Evolutionary conservation across 1,140 invertebrate species (phyloP).

Genomic region (Asobara japonica): DNA sequence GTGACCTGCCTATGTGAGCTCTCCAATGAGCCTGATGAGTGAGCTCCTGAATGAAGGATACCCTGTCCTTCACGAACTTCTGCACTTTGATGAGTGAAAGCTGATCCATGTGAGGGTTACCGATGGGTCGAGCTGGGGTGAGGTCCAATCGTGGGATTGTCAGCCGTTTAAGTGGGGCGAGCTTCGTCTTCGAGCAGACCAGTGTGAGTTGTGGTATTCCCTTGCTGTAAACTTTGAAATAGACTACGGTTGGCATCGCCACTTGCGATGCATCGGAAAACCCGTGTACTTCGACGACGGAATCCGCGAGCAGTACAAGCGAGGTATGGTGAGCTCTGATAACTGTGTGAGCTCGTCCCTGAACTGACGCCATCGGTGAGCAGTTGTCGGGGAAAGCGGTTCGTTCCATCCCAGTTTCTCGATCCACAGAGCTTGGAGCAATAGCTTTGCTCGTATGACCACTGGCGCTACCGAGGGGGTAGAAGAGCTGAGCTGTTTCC

Average conservation of each 20-base stretch:
- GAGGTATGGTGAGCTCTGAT: slow-evolving; percentile 33
- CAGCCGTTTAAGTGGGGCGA: slow-evolving; percentile 17
- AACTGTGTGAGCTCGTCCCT: slow-evolving; percentile 25
- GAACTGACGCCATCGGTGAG: not conserved
- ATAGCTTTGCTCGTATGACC: slow-evolving; percentile 29
- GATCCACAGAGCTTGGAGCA: slow-evolving; percentile 39
- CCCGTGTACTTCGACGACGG: slow-evolving; percentile 38
- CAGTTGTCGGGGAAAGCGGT: slow-evolving; percentile 10
- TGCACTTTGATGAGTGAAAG: too few relatives aligned
- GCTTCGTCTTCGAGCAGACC: slow-evolving; percentile 18
- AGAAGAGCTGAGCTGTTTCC: slow-evolving; percentile 26
- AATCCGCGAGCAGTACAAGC: slow-evolving; percentile 21
- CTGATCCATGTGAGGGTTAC: not conserved
- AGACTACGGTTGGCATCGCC: slow-evolving; percentile 38
- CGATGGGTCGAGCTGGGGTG: slow-evolving; percentile 1
- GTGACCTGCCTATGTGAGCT: not conserved
- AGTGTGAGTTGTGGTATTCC: not conserved
- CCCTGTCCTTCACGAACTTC: too few relatives aligned
- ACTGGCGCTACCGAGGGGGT: slow-evolving; percentile 33
- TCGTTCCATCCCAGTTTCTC: slow-evolving; percentile 36
- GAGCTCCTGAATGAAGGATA: too few relatives aligned
- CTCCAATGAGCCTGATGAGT: too few relatives aligned
- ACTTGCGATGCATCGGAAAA: slow-evolving; percentile 45
- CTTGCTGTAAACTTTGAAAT: slow-evolving; percentile 9
- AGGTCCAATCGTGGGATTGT: slow-evolving; percentile 25